A percentile compares a stretch with the other conserved stretches of the same genome.
Evolutionary conservation across 1,140 invertebrate genomes (phyloP).

Genomic region (Eriosoma lanigerum): DNA sequence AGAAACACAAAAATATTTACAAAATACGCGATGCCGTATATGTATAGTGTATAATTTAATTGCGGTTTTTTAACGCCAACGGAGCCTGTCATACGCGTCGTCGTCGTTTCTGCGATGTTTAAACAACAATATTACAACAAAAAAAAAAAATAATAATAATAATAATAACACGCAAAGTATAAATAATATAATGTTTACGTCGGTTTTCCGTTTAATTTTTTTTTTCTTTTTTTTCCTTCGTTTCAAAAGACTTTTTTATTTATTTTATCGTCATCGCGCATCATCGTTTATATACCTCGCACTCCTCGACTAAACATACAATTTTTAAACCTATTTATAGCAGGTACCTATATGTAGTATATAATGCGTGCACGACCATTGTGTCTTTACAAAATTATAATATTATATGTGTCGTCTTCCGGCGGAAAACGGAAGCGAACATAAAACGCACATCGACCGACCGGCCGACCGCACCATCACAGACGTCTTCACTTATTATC

Average conservation of each 20-base stretch:
- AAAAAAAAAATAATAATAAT: no score
- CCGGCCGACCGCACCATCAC: not conserved
- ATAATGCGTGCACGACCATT: not conserved
- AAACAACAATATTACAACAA: no score
- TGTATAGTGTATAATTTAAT: slow-evolving; percentile 17
- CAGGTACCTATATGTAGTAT: not conserved
- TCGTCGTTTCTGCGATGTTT: not conserved
- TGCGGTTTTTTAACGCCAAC: slow-evolving; percentile 39
- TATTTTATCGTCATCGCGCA: not conserved
- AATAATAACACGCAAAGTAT: no score
- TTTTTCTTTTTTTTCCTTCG: no score
- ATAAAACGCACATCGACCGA: slow-evolving; percentile 17
- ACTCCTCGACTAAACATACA: no score
- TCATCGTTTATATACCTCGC: no score
- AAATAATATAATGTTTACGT: not conserved
- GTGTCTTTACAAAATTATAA: not conserved
- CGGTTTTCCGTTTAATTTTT: not conserved
- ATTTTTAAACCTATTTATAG: no score
- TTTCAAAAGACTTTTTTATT: not conserved
- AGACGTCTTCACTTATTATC: slow-evolving; percentile 34
- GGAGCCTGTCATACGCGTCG: slow-evolving; percentile 17
- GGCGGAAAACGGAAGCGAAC: slow-evolving; percentile 42
- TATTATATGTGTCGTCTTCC: no score
- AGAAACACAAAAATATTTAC: not conserved
- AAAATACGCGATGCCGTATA: no score